These are phyloP conservation scores for Apamea sordens DNA, from an alignment of 2,888 invertebrate genomes.

Conservation along the genomic window DNA sequence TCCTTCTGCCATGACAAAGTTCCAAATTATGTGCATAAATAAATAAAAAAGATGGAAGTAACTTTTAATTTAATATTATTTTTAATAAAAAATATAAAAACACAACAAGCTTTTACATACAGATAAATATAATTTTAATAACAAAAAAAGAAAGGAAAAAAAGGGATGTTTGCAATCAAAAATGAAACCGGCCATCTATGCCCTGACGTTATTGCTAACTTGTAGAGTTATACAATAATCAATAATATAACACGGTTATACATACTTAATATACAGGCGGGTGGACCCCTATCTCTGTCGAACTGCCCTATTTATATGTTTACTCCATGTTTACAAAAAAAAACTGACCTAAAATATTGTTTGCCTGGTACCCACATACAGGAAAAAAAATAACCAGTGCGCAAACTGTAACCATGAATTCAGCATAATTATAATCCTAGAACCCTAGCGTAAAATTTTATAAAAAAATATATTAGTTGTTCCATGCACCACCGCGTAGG, in stretches of 20 bases:
- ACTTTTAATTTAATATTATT: neutral
- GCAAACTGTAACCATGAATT: neutral
- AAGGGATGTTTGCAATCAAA: neutral
- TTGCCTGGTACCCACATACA: neutral
- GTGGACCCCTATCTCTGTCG: neutral
- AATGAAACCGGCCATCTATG: neutral
- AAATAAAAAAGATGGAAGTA: neutral
- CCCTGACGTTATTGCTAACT: neutral
- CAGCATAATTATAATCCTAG: neutral
- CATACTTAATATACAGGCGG: neutral
- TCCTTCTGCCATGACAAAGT: neutral
- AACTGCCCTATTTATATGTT: neutral
- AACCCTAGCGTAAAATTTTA: neutral
- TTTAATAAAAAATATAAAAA: conserved; percentile 58
- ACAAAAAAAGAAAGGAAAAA: neutral
- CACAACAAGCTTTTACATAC: neutral
- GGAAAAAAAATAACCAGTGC: neutral
- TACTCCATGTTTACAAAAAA: neutral
- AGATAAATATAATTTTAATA: neutral
- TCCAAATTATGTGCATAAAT: neutral
- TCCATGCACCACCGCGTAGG: no score
- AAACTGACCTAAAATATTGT: neutral
- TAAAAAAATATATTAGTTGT: no score
- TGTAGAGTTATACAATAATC: neutral
- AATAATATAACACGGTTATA: neutral